phyloP scores from a whole-genome alignment of 2,888 invertebrate genomes.

The Oscheius sp. region DNA sequence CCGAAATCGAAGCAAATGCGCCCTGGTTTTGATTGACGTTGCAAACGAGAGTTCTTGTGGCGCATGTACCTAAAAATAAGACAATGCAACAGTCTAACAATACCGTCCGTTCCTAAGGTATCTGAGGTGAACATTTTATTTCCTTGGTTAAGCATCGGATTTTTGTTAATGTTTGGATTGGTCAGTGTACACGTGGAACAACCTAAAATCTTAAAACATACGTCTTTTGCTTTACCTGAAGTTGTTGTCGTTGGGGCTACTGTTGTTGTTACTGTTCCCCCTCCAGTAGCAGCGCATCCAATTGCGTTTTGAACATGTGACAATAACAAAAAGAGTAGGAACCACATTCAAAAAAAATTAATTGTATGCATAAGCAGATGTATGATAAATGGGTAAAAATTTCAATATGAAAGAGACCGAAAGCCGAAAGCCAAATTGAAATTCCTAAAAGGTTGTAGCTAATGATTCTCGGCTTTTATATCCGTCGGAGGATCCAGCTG shows the following conservation, averaged over 20 bases:
- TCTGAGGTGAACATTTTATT: background rate
- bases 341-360: too few relatives aligned
- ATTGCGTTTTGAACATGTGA: too few relatives aligned
- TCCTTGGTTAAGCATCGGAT: background rate
- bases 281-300: background rate
- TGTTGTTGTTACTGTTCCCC: background rate
- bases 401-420: too few relatives aligned
- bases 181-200: constrained; percentile 10
- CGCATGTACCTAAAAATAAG: too few relatives aligned
- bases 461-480: too few relatives aligned
- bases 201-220: background rate
- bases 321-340: too few relatives aligned
- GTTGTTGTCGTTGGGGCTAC: background rate
- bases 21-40: constrained; percentile 1
- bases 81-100: too few relatives aligned
- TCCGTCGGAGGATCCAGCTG: too few relatives aligned
- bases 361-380: too few relatives aligned
- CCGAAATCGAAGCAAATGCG: constrained; percentile 7
- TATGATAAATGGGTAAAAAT: too few relatives aligned
- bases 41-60: constrained; percentile 11
- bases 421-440: too few relatives aligned
- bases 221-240: background rate
- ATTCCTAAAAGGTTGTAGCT: too few relatives aligned
- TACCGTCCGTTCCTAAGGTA: background rate
- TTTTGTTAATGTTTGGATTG: constrained; percentile 15